These are phyloP conservation scores for Tonatia bakeri DNA, from an alignment of 2,113 vertebrate species.

Conservation along the genomic window DNA sequence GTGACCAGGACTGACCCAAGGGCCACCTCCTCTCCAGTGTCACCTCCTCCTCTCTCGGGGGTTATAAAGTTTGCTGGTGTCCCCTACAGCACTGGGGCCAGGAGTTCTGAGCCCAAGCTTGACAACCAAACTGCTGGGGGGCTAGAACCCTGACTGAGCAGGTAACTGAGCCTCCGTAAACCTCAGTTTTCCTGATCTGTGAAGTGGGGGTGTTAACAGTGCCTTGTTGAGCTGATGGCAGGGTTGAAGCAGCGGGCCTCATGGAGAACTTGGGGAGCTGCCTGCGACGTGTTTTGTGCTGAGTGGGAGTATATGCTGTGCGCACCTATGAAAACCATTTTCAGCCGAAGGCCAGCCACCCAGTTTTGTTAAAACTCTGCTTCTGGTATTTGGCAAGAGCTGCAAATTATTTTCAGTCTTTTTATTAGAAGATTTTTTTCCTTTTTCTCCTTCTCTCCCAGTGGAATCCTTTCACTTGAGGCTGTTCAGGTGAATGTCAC, in stretches of 20 bases:
- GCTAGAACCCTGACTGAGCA: background rate
- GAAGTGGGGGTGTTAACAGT: background rate
- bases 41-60: background rate
- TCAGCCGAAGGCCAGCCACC: background rate
- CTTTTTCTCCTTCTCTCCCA: background rate
- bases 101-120: background rate
- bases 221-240: background rate
- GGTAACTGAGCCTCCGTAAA: background rate
- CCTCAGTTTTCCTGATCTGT: background rate
- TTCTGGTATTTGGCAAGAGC: background rate
- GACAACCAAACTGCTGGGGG: no score
- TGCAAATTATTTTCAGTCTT: background rate
- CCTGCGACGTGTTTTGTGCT: background rate
- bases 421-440: background rate
- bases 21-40: background rate
- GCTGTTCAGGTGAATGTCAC: background rate
- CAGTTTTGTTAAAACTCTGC: background rate
- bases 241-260: fast-evolving
- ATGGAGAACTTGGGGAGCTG: background rate
- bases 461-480: background rate
- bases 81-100: background rate
- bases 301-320: background rate
- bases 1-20: fast-evolving
- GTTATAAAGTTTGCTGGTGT: background rate
- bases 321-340: background rate